Evolutionary conservation across 2,797 vertebrate genomes (phyloP), one percentile per base, ranked within the genome.

Genomic region (Orestias chungarensis): DNA sequence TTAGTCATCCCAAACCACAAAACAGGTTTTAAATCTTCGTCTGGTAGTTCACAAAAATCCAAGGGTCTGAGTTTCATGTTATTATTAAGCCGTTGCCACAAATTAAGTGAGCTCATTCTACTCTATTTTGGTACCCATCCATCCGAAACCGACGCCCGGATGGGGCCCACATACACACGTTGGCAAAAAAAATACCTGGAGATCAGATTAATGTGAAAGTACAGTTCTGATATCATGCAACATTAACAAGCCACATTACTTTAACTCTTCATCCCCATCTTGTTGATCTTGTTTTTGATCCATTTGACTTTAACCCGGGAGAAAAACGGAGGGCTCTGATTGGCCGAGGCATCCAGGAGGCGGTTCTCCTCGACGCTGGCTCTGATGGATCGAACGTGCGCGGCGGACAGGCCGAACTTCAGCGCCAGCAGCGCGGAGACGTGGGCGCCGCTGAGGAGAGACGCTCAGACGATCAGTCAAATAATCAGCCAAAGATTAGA

Each of bases 341-440:
- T 46, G 62, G 70, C 0, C 75, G 77, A 9, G 64, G 9, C 0
- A 0, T 78, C 1, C 0, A 33, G 0, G 43, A 68, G 0, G 62
- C 79, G 79, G 62, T 72, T 88, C 75, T 94, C 90, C 25, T 90
- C 84, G 64, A 96, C 76, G 42, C 95, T 94, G 9, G 70, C 82
- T 70, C 94, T 90, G 87, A 98, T 94, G 78, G 87, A 91, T 78
- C 72, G 93, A 57, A 85, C 23, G 0, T 96, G 93, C 0, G 87
- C 78, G 3, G 61, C 89, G 0, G 93, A 88, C 46, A 97, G 86
- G 70, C 94, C 94, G 0, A 74, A 88, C 86, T 96, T 98, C 82
- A 97, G 92, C 79, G 93, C 82, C 82, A 99, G 88, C 79, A 98
- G 89, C 0, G 94, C 93, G 3, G 81, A 88, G 80, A 97, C 78